phyloP scores from a whole-genome alignment of 1,140 invertebrate genomes.

The Pseudomyrmex concolor region DNA sequence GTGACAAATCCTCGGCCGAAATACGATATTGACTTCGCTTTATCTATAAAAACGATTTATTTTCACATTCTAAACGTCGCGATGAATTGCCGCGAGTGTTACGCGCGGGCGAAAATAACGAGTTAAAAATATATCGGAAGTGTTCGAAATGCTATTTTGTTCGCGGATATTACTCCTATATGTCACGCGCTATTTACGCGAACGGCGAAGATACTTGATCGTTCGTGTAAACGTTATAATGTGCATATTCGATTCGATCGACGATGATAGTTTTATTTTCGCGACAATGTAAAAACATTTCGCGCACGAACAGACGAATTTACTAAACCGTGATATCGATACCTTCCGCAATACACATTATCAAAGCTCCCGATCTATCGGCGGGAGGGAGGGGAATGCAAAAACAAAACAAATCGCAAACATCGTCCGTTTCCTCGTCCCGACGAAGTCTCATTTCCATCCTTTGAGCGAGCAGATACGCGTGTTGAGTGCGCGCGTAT shows the following conservation, averaged over 20 bases:
- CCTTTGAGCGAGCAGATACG: conserved; percentile 21
- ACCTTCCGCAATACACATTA: not conserved
- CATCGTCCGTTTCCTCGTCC: not conserved
- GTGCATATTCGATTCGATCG: not conserved
- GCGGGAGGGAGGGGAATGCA: not conserved
- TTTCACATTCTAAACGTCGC: conserved; percentile 19
- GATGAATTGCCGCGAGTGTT: conserved; percentile 26
- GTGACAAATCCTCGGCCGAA: not conserved
- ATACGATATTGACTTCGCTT: not conserved
- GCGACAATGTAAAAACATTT: conserved; percentile 6
- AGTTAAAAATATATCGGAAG: conserved; percentile 37
- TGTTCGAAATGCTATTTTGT: not conserved
- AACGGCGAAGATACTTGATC: not conserved
- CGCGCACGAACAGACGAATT: not conserved
- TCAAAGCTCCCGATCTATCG: not conserved
- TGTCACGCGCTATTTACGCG: not conserved
- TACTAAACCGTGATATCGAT: not conserved
- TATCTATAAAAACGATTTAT: not conserved
- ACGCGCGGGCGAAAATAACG: conserved; percentile 15
- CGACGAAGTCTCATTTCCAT: conserved; percentile 20
- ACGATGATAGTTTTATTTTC: not conserved
- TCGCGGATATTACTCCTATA: not conserved
- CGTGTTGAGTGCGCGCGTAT: not conserved
- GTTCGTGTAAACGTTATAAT: not conserved
- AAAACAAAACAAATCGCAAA: not conserved